Base-by-base conservation (phyloP, 2,888 invertebrate genomes). In the Punctoribates punctum region DNA sequence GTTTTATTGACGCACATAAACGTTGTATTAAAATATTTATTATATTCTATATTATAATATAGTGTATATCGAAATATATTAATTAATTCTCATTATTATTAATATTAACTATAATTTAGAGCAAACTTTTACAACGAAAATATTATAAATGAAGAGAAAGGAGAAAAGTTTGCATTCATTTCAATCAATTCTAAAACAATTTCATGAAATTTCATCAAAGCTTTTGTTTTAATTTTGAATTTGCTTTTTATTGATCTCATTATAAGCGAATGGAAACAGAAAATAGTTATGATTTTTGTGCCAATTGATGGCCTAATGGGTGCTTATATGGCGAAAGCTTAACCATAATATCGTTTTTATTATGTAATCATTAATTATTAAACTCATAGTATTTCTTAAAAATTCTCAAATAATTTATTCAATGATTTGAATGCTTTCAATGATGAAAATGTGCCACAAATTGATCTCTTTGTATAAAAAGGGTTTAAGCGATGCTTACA, bases 361-460 rank as follows among this genome's bases (percentile, higher is more conserved):
- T 42, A 42, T 42, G 42, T 42, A 42, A 42, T 42, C 42, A 42
- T 42, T 54, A 6, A 54, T 54, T 54, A 25, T n/a, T n/a, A 11
- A 25, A 6, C 8, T n/a, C n/a, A 54, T 15, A 54, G 54, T 23
- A 54, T 54, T 23, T 54, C 20, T 54, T 25, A 25, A 54, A n/a
- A 54, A 23, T 23, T 54, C 8, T 5, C 5, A 25, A 17, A 42
- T 67, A 23, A 38, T 67, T 38, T n/a, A 42, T 60, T 60, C 23
- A 17, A 17, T 23, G 5, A 23, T 25, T 57, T 20, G 20, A 27
- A 20, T 72, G 23, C 42, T 42, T 46, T 23, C 15, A 25, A 48
- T 20, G 38, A 23, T 62, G 23, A 72, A 72, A 72, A 72, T 72
- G 72, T 72, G 72, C 72, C 72, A 72, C 72, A 72, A 72, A 46